Conservation (phyloP, 1,140 invertebrate species). For the Ladona fulva region DNA sequence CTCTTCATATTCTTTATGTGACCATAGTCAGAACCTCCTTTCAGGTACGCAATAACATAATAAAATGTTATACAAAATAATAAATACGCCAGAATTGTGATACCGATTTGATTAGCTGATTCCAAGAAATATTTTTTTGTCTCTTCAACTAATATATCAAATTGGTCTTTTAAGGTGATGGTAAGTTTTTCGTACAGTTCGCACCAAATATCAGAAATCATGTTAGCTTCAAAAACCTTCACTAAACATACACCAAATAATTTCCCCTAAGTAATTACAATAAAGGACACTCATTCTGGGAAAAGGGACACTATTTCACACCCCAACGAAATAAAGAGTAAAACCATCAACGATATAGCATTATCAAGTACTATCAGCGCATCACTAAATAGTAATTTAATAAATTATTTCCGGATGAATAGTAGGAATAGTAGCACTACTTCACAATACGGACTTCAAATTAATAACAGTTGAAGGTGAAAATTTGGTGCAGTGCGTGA, state of each 20-base stretch:
- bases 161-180: not conserved
- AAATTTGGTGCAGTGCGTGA: not conserved
- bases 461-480: not conserved
- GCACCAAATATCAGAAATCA: not conserved
- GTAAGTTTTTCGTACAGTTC: not conserved
- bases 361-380: too few species aligned
- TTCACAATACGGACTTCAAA: not conserved
- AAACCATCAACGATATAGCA: too few species aligned
- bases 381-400: not conserved
- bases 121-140: not conserved
- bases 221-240: not conserved
- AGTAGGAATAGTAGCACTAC: not conserved
- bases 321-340: too few species aligned
- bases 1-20: constrained; percentile 30
- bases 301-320: not conserved
- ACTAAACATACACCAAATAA: not conserved
- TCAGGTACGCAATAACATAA: not conserved
- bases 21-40: not conserved
- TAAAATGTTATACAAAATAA: constrained; percentile 1
- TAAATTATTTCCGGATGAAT: not conserved
- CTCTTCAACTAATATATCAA: not conserved
- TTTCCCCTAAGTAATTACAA: not conserved
- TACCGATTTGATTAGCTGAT: not conserved
- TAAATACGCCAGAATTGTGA: not conserved
- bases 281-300: not conserved